phyloP scores from a whole-genome alignment of 2,888 invertebrate species.

The Lissocephala sabroskyi region DNA sequence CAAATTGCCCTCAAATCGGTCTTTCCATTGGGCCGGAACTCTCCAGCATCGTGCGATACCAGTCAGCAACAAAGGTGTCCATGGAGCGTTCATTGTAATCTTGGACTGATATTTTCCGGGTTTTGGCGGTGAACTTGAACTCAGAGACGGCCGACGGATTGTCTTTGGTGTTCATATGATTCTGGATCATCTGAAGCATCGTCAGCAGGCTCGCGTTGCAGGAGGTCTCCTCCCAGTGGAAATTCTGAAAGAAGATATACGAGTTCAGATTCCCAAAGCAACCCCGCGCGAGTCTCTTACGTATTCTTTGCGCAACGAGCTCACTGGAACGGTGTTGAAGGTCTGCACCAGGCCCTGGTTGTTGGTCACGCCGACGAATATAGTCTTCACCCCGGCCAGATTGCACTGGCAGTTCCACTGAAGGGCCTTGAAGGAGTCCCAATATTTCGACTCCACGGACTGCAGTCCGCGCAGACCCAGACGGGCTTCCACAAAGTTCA shows the following conservation, averaged over 20 bases:
- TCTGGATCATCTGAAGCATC: no score
- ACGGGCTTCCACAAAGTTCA: no score
- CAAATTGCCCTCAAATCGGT: no score
- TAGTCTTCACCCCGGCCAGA: neutral
- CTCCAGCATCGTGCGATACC: constrained; percentile 5
- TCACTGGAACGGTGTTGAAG: no score
- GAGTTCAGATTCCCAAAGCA: neutral
- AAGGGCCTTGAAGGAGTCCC: neutral
- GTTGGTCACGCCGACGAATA: neutral
- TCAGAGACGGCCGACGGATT: constrained; percentile 4
- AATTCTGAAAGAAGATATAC: neutral
- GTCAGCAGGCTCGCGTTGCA: no score
- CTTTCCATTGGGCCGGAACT: no score
- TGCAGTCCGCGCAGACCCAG: no score
- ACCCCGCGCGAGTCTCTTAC: no score
- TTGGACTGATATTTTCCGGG: neutral
- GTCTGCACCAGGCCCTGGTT: no score
- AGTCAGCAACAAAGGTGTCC: constrained; percentile 8
- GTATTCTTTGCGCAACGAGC: no score
- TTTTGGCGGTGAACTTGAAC: constrained; percentile 3
- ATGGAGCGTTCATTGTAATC: neutral
- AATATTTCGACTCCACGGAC: no score
- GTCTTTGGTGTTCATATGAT: neutral
- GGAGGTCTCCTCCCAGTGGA: no score
- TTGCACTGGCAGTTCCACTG: neutral